These are phyloP conservation scores for Carduelis carduelis DNA, from an alignment of 2,797 vertebrate species.

Conservation along the genomic window DNA sequence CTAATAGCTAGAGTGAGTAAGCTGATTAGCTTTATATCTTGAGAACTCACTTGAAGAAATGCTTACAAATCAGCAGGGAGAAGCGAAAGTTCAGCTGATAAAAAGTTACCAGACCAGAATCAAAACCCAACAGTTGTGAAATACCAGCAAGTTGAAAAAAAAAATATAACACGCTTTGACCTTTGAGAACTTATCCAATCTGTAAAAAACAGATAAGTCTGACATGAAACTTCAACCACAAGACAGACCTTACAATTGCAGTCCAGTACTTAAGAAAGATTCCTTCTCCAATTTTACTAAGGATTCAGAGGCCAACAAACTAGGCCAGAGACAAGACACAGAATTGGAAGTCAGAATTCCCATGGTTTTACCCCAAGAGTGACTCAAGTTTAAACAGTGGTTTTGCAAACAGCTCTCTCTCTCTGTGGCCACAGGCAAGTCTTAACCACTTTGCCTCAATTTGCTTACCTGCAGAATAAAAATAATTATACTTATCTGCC, in stretches of 20 bases:
- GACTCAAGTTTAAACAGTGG: slow-evolving; percentile 46
- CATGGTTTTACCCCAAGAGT: slow-evolving; percentile 19
- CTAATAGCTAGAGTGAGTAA: neutral
- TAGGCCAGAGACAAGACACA: neutral
- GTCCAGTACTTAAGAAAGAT: neutral
- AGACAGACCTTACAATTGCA: neutral
- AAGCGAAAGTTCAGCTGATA: slow-evolving; percentile 54
- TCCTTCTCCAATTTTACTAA: neutral
- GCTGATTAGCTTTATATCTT: neutral
- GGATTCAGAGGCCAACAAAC: neutral
- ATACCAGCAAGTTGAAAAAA: neutral
- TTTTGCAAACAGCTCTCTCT: slow-evolving; percentile 61
- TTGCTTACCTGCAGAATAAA: slow-evolving; percentile 14
- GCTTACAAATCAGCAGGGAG: neutral
- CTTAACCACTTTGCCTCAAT: slow-evolving; percentile 9
- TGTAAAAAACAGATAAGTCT: neutral
- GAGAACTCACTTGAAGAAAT: slow-evolving; percentile 1
- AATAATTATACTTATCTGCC: slow-evolving; percentile 52
- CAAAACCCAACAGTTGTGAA: slow-evolving; percentile 3
- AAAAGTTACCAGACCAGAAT: slow-evolving; percentile 18
- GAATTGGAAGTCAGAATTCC: neutral
- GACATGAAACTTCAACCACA: neutral
- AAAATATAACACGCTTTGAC: neutral
- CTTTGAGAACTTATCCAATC: neutral
- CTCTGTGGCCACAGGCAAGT: slow-evolving; percentile 49